Conservation (phyloP, 2,888 invertebrate species). For the Ornithoptera priamus region DNA sequence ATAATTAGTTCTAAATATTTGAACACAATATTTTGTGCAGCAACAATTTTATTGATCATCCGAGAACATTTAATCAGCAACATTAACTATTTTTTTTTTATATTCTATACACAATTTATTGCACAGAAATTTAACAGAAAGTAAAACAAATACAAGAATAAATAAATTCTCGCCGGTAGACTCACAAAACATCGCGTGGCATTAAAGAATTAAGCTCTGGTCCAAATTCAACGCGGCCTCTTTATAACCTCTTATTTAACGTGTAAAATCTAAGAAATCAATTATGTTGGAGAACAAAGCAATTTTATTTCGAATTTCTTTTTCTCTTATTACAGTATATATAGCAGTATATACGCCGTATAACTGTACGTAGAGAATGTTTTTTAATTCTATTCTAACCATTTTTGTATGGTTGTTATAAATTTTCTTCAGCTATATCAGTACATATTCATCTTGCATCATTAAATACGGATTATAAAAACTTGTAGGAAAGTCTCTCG, state of each 20-base stretch:
- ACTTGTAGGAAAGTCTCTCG: no score
- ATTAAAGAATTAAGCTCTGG: background rate
- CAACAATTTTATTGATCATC: background rate
- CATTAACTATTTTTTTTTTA: background rate
- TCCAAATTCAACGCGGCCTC: conserved; percentile 7
- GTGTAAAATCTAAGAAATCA: conserved; percentile 3
- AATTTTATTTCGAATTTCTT: background rate
- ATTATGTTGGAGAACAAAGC: background rate
- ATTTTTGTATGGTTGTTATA: no score
- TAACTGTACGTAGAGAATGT: no score
- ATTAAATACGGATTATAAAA: no score
- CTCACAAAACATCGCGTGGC: conserved; percentile 10
- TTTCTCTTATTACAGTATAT: no score
- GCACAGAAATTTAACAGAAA: background rate
- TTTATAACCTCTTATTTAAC: conserved; percentile 13
- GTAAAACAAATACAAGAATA: background rate
- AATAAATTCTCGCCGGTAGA: conserved; percentile 4
- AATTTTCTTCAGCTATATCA: no score
- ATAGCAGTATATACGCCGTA: no score
- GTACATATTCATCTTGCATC: no score
- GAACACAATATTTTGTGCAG: background rate
- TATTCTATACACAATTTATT: background rate
- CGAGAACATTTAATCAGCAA: background rate
- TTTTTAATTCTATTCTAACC: no score
- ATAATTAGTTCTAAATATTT: background rate